Base-by-base conservation (phyloP, 2,888 invertebrate genomes). In the Diaprepes abbreviatus region DNA sequence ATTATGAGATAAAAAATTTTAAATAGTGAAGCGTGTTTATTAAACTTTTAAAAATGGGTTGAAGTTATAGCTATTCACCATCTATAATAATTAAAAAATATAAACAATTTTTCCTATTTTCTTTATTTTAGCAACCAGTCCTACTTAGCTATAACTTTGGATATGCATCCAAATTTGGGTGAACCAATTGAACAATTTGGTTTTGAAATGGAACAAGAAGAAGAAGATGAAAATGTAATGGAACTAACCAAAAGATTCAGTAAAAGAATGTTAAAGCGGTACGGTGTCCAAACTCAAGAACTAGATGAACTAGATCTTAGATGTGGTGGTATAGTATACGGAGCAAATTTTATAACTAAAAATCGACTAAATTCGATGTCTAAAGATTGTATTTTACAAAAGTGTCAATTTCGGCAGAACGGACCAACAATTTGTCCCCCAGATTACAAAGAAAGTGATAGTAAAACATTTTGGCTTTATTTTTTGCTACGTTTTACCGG, bases 381-480 rank as follows among this genome's bases (percentile, higher is more conserved):
- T 0, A 88, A 89, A 3, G 89, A 90, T 76, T 93, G 93, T 78
- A 92, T 93, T 88, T 88, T 93, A 54, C 92, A 93, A 80, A 91
- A 90, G 80, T 93, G 93, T 81, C 88, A 89, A 71, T 93, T 93
- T 79, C 88, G 90, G 80, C 85, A 87, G 78, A 92, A 92, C 76
- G 93, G 92, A 7, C 92, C 92, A 16, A 90, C 91, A 81, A 89
- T 92, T 72, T 93, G 93, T 78, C 93, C 93, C 48, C 92, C 93
- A 12, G 92, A 93, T 83, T 93, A 91, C 79, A 91, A 90, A 81
- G 91, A 92, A 79, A 91, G 91, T 65, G 92, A 92, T 73, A 91
- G 91, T 79, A 89, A 88, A 75, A 90, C 92, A 1, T 95, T 95
- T 81, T 94, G 93, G 89, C 88, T 92, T 70, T 95, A 96, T 81